Evolutionary conservation across 2,797 vertebrate genomes (phyloP).

Genomic region (Acridotheres tristis): DNA sequence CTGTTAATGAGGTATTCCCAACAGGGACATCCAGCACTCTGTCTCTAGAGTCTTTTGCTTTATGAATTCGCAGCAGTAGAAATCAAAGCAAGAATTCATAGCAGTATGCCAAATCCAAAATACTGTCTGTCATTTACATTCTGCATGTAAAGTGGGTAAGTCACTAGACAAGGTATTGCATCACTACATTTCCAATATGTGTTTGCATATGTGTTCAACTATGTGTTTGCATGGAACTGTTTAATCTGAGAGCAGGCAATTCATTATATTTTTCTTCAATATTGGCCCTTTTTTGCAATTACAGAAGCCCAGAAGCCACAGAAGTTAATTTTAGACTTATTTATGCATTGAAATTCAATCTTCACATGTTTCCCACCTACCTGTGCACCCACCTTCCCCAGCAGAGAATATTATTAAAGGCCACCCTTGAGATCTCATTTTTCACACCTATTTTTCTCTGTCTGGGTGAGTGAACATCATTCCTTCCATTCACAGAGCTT

Average conservation of each 20-base stretch:
- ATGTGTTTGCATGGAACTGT: neutral
- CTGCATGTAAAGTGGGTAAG: neutral
- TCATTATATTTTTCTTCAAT: neutral
- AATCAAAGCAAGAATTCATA: neutral
- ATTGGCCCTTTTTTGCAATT: neutral
- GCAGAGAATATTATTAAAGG: rapidly evolving
- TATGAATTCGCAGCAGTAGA: neutral
- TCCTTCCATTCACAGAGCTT: neutral
- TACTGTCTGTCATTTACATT: neutral
- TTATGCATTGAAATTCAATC: neutral
- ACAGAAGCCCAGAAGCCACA: neutral
- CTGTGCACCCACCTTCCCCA: neutral
- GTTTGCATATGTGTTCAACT: neutral
- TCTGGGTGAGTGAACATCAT: neutral
- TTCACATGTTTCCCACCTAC: neutral
- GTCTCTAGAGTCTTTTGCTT: neutral
- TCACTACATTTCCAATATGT: neutral
- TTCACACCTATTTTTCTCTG: neutral
- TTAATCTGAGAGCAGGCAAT: neutral
- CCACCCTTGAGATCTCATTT: neutral
- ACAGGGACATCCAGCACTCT: neutral
- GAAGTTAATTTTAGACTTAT: neutral
- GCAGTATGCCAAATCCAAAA: neutral
- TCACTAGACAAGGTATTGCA: neutral
- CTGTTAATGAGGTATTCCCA: neutral